Conservation (phyloP, 2,113 vertebrate genomes). For the Coreoperca whiteheadi region DNA sequence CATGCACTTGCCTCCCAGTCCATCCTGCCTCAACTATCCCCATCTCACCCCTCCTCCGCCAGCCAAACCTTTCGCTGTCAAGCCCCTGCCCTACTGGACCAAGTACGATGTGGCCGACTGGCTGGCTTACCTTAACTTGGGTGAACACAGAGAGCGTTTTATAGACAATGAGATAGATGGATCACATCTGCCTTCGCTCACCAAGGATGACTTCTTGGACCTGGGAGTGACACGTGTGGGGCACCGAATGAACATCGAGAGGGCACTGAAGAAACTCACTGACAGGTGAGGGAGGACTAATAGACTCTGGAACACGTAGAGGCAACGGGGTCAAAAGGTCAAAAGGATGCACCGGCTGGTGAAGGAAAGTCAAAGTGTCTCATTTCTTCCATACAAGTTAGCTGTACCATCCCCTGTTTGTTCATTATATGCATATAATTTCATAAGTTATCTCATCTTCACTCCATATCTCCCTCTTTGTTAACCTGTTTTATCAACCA, state of each 20-base stretch:
- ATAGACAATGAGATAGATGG: slow-evolving; percentile 97
- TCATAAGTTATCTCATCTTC: slow-evolving; percentile 48
- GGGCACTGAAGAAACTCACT: slow-evolving; percentile 93
- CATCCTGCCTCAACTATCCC: slow-evolving; percentile 87
- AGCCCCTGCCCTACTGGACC: slow-evolving; percentile 94
- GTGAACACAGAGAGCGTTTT: slow-evolving; percentile 92
- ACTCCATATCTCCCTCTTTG: slow-evolving; percentile 38
- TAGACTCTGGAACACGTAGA: slow-evolving; percentile 54
- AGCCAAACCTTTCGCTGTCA: slow-evolving; percentile 92
- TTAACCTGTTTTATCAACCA: slow-evolving; percentile 45
- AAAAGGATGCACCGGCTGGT: slow-evolving; percentile 55
- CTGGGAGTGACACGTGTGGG: slow-evolving; percentile 95
- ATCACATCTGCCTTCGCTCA: slow-evolving; percentile 93
- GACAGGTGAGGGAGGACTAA: slow-evolving; percentile 91
- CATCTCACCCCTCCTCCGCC: slow-evolving; percentile 88
- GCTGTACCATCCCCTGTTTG: slow-evolving; percentile 48
- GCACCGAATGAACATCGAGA: slow-evolving; percentile 97
- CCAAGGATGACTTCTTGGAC: slow-evolving; percentile 96
- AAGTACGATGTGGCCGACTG: slow-evolving; percentile 97
- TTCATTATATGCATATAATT: slow-evolving; percentile 45
- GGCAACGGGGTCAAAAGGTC: slow-evolving; percentile 41
- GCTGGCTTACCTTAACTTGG: slow-evolving; percentile 92
- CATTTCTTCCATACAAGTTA: slow-evolving; percentile 52
- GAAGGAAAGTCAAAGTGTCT: slow-evolving; percentile 71
- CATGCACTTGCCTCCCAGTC: slow-evolving; percentile 79